These are phyloP conservation scores for Diabrotica balteata DNA, from an alignment of 2,888 invertebrate species.

Conservation along the genomic window DNA sequence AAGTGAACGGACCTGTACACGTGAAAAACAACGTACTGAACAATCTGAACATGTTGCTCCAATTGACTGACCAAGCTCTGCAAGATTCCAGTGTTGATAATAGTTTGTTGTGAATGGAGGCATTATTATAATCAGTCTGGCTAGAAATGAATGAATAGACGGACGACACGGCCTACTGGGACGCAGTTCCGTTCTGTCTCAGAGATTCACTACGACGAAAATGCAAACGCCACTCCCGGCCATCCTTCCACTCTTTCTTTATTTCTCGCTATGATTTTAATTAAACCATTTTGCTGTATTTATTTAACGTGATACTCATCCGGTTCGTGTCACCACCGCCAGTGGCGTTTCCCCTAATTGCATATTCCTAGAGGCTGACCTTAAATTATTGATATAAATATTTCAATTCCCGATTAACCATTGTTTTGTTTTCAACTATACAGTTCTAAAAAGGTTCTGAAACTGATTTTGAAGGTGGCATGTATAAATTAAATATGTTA, in stretches of 20 bases:
- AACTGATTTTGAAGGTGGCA: no score
- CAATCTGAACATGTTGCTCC: conserved; percentile 30
- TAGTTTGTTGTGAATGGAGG: conserved; percentile 43
- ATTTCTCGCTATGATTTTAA: conserved; percentile 39
- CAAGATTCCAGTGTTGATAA: conserved; percentile 37
- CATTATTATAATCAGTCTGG: conserved; percentile 43
- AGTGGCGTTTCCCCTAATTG: neutral
- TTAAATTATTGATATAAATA: no score
- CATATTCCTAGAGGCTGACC: no score
- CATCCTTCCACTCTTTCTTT: conserved; percentile 23
- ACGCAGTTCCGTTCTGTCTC: conserved; percentile 47
- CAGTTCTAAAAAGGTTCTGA: no score
- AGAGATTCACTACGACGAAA: conserved; percentile 26
- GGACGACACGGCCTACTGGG: conserved; percentile 44
- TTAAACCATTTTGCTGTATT: conserved; percentile 37
- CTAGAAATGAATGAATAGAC: conserved; percentile 45
- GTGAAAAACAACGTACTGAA: conserved; percentile 10
- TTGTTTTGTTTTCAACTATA: no score
- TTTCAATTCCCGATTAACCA: no score
- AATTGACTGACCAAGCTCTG: conserved; percentile 32
- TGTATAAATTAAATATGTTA: no score
- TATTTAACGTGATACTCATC: conserved; percentile 35
- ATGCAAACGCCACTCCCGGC: conserved; percentile 32
- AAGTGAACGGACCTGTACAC: neutral
- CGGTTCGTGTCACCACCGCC: conserved; percentile 25